Conservation (phyloP, 1,140 invertebrate genomes). For the Eriocheir sinensis region DNA sequence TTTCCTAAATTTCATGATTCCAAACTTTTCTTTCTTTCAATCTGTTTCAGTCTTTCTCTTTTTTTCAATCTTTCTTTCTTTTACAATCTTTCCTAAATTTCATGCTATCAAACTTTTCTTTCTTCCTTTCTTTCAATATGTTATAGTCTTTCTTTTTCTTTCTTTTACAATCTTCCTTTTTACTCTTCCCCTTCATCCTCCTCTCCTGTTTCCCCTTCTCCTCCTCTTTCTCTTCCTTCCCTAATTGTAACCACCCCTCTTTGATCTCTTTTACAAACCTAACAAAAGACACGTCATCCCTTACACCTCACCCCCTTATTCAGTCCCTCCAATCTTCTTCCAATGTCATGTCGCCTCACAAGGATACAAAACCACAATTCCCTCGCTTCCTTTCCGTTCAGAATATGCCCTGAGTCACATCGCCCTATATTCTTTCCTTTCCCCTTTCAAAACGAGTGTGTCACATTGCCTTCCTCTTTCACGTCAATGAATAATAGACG, state of each 20-base stretch:
- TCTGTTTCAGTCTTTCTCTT: too few relatives aligned
- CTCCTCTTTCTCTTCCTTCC: constrained; percentile 1
- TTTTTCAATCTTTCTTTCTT: too few relatives aligned
- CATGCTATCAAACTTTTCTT: neutral
- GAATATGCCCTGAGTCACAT: too few relatives aligned
- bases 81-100: too few relatives aligned
- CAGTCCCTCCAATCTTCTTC: neutral
- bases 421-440: constrained; percentile 2
- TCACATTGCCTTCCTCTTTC: too few relatives aligned
- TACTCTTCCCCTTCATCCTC: constrained; percentile 7
- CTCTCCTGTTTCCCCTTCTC: neutral
- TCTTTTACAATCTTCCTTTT: neutral
- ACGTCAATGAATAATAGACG: neutral
- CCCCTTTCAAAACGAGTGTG: neutral
- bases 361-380: too few relatives aligned
- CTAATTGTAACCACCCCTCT: neutral
- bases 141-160: neutral
- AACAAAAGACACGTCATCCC: neutral
- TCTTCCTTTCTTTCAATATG: neutral
- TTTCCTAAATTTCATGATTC: too few relatives aligned
- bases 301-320: neutral
- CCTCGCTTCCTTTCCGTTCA: too few relatives aligned
- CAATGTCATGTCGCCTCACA: too few relatives aligned
- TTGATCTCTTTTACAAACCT: neutral
- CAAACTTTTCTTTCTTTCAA: too few relatives aligned